Evolutionary conservation across 2,113 vertebrate genomes (phyloP), one percentile per base, ranked within the genome.

Genomic region (cattle (Bos taurus)): DNA sequence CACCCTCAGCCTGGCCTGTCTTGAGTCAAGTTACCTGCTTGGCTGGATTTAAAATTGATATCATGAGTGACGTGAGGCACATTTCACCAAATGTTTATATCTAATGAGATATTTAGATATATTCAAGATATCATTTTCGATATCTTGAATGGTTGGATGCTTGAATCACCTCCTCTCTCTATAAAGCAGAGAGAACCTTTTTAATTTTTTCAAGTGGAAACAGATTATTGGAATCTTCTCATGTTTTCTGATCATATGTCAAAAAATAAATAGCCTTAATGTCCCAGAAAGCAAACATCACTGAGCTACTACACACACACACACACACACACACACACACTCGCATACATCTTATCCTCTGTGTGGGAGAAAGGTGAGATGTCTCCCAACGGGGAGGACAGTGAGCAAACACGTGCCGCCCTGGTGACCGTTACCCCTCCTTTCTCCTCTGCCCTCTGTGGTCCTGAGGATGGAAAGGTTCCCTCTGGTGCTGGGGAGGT

Each of bases 331-430:
- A 26, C 11, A 96, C 95, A 54, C 21, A 19, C 36, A 21, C 54
- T 26, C 28, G 7, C 40, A 10, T 60, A 33, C 12, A 96, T 94
- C 93, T 97, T 98, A 74, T 89, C 97, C 94, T 97, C 98, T 98
- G 98, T 98, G 98, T 98, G 98, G 96, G 95, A 88, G 97, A 98
- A 98, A 97, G 97, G 17, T 50, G 30, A 98, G 23, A 4, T 4
- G 15, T 48, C 98, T 98, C 97, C 98, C 98, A 98, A 98, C 96
- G 57, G 1, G 91, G 95, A 98, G 98, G 98, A 98, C 98, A 98
- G 97, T 97, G 98, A 98, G 98, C 98, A 97, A 98, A 77, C 4
- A 13, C 2, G 16, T 23, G 40, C 33, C 13, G 97, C 98, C 62
- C 90, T 95, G 96, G 92, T 98, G 90, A 89, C 95, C 85, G 1